These are phyloP conservation scores for Stercorarius parasiticus DNA, from an alignment of 2,113 vertebrate genomes.

Conservation along the genomic window DNA sequence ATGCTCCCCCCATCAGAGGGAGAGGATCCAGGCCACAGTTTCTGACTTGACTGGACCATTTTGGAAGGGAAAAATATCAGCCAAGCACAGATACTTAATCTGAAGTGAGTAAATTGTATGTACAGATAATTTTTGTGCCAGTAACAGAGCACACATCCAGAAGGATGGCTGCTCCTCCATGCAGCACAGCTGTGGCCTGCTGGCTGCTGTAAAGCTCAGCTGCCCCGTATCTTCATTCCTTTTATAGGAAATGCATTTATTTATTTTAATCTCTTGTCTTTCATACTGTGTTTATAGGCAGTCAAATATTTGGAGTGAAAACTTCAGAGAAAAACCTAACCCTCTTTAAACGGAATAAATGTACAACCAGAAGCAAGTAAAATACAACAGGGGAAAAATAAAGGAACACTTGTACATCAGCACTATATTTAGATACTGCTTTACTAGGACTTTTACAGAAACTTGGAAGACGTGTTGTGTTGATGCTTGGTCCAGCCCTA, in stretches of 20 bases:
- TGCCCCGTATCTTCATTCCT: neutral
- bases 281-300: neutral
- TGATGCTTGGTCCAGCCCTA: conserved; percentile 49
- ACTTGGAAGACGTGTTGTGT: conserved; percentile 44
- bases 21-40: neutral
- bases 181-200: neutral
- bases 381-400: conserved; percentile 19
- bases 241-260: neutral
- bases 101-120: neutral
- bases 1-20: neutral
- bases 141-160: conserved; percentile 14
- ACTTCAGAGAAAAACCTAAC: neutral
- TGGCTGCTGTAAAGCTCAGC: neutral
- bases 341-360: neutral
- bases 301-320: conserved; percentile 37
- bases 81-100: neutral
- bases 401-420: conserved; percentile 36
- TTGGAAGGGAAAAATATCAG: neutral
- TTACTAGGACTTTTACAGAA: conserved; percentile 47
- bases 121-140: neutral
- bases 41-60: neutral
- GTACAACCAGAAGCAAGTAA: conserved; percentile 5
- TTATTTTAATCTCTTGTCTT: conserved; percentile 5
- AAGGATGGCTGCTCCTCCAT: neutral
- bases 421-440: conserved; percentile 58